A percentile compares a stretch with the other conserved stretches of the same genome.
phyloP scores from a whole-genome alignment of 2,113 vertebrate species.

The Eidolon helvum region DNA sequence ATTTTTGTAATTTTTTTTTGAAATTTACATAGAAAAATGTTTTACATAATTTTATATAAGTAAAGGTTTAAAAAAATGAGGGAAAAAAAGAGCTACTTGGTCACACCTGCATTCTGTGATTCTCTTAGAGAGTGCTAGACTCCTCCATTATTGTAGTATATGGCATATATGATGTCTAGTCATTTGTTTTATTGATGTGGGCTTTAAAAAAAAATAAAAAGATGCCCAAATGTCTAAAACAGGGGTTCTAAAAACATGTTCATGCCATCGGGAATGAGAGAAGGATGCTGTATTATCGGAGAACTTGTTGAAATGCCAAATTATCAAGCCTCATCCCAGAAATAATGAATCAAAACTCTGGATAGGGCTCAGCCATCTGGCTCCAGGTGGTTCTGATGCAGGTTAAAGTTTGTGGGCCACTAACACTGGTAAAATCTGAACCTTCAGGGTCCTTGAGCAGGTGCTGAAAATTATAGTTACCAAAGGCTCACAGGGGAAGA shows the following conservation, averaged over 20 bases:
- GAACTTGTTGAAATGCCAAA: neutral
- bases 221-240: neutral
- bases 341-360: neutral
- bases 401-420: neutral
- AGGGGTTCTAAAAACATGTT: neutral
- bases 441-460: neutral
- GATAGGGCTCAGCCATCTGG: rapidly evolving
- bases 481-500: neutral
- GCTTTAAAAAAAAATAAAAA: neutral
- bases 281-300: no score
- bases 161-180: neutral
- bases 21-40: neutral
- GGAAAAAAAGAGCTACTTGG: neutral
- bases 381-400: neutral
- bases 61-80: neutral
- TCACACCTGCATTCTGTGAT: neutral
- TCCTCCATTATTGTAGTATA: neutral
- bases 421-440: neutral
- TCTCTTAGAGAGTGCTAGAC: neutral
- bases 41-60: neutral
- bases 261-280: neutral
- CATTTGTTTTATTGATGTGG: neutral
- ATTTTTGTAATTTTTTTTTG: neutral
- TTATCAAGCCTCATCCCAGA: neutral
- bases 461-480: neutral